phyloP scores from a whole-genome alignment of 2,888 invertebrate species.

The Tiliacea aurago region DNA sequence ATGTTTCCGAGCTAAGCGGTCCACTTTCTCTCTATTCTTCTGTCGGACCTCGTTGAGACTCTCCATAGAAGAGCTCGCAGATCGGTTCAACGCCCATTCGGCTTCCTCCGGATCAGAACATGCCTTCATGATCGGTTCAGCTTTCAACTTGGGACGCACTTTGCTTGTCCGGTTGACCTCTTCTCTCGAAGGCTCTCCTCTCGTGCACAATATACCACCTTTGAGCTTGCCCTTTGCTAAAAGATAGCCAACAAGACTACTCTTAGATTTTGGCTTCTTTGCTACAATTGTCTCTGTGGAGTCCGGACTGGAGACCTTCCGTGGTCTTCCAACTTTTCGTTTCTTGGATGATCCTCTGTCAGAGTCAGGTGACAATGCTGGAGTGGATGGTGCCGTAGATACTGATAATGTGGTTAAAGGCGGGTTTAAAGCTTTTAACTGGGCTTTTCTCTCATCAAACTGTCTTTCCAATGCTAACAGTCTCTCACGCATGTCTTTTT shows the following conservation, averaged over 20 bases:
- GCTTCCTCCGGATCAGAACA: conserved; percentile 90
- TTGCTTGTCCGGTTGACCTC: conserved; percentile 89
- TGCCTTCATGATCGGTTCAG: conserved; percentile 92
- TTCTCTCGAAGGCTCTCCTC: conserved; percentile 89
- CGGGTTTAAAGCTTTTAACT: conserved; percentile 93
- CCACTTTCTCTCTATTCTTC: conserved; percentile 88
- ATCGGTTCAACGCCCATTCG: conserved; percentile 86
- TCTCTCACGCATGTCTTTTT: conserved; percentile 95
- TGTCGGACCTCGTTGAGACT: conserved; percentile 88
- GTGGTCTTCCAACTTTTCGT: conserved; percentile 95
- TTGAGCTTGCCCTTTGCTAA: conserved; percentile 92
- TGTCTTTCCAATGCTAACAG: conserved; percentile 95
- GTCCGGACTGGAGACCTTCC: conserved; percentile 92
- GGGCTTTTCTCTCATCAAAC: conserved; percentile 95
- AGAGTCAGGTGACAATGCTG: conserved; percentile 86
- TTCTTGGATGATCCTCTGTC: conserved; percentile 92
- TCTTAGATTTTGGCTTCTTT: conserved; percentile 94
- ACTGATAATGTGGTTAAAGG: conserved; percentile 85
- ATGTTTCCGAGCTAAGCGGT: conserved; percentile 86
- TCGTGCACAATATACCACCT: conserved; percentile 87
- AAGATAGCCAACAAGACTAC: conserved; percentile 92
- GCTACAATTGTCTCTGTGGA: conserved; percentile 95
- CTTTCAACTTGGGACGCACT: conserved; percentile 93
- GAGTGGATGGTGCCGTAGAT: conserved; percentile 85
- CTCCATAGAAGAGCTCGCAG: conserved; percentile 90